Evolutionary conservation across 2,113 vertebrate species (phyloP).

Genomic region (Forbesichthys agassizii): DNA sequence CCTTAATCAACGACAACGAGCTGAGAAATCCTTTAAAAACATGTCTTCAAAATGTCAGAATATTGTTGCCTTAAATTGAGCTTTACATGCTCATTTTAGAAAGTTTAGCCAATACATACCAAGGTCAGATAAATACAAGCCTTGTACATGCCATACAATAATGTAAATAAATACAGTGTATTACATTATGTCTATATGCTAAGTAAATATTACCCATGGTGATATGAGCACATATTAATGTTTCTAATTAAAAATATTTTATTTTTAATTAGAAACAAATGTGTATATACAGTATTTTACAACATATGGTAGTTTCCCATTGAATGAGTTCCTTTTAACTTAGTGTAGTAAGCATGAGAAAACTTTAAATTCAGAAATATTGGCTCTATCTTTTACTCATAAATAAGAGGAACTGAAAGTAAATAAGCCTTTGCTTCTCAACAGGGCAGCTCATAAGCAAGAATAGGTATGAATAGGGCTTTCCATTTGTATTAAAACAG

Average conservation of each 20-base stretch:
- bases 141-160: slow-evolving; percentile 10
- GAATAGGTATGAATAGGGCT: too few relatives aligned
- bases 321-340: slow-evolving; percentile 10
- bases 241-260: neutral
- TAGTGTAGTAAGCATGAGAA: slow-evolving; percentile 4
- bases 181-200: slow-evolving; percentile 30
- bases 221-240: neutral
- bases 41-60: too few relatives aligned
- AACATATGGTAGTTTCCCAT: too few relatives aligned
- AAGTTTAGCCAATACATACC: neutral
- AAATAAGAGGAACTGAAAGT: too few relatives aligned
- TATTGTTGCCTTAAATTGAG: neutral
- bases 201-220: slow-evolving; percentile 23
- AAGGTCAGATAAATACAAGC: neutral
- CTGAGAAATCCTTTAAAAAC: too few relatives aligned
- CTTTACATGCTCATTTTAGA: neutral
- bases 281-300: too few relatives aligned
- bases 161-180: too few relatives aligned
- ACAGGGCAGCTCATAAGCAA: too few relatives aligned
- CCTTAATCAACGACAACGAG: too few relatives aligned
- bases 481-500: too few relatives aligned
- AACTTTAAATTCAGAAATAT: neutral
- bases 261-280: slow-evolving; percentile 12
- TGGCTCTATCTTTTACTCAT: too few relatives aligned
- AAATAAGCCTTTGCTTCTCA: slow-evolving; percentile 23